Evolutionary conservation across 1,140 invertebrate genomes (phyloP).

Genomic region (Cydia amplana): DNA sequence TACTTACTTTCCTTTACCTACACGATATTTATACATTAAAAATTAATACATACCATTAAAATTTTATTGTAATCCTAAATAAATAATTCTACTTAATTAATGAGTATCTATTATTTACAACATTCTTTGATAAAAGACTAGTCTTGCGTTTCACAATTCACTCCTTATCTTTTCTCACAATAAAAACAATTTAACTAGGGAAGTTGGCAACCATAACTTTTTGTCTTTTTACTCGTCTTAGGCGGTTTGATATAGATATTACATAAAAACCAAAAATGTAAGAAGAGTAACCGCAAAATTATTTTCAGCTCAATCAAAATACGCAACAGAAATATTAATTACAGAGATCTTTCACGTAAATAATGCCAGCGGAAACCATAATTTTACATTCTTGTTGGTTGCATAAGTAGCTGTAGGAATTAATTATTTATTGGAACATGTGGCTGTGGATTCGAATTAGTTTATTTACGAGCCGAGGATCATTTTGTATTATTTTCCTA

Average conservation of each 20-base stretch:
- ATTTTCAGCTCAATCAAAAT: neutral
- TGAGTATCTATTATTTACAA: conserved; percentile 76
- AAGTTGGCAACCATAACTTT: conserved; percentile 22
- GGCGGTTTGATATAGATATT: conserved; percentile 3
- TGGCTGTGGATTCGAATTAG: neutral
- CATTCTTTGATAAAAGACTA: conserved; percentile 71
- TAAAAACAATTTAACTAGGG: conserved; percentile 33
- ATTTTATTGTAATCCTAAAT: conserved; percentile 67
- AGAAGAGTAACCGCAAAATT: neutral
- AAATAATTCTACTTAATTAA: conserved; percentile 75
- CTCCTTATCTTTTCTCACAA: conserved; percentile 19
- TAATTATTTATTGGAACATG: neutral
- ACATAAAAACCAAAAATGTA: neutral
- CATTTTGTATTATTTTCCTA: conserved; percentile 5
- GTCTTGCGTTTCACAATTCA: conserved; percentile 43
- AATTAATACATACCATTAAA: conserved; percentile 60
- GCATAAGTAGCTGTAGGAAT: neutral
- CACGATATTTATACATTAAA: conserved; percentile 48
- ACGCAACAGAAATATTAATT: neutral
- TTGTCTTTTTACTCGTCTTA: conserved; percentile 11
- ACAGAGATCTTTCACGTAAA: neutral
- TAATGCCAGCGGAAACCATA: neutral
- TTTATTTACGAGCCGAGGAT: neutral
- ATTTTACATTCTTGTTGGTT: neutral
- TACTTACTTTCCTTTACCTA: conserved; percentile 29